Evolutionary conservation across 1,140 invertebrate genomes (phyloP).

Genomic region (Nephila pilipes): DNA sequence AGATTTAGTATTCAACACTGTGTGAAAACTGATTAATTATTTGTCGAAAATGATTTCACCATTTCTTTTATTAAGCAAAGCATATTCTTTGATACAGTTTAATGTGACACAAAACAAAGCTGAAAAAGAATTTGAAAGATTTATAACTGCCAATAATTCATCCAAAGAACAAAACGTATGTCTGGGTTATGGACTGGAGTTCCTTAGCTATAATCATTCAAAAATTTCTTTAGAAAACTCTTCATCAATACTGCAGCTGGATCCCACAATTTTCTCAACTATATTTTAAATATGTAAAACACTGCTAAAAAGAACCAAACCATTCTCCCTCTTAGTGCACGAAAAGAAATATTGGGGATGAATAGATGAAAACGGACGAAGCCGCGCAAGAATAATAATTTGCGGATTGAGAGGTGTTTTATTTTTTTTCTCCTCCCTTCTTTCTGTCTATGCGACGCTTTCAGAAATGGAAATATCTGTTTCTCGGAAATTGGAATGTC

Average conservation of each 20-base stretch:
- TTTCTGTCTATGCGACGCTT: not conserved
- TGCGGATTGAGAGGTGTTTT: conserved; percentile 61
- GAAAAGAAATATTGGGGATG: conserved; percentile 52
- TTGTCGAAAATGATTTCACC: too few relatives aligned
- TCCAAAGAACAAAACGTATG: too few relatives aligned
- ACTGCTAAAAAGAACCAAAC: not conserved
- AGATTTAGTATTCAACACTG: too few relatives aligned
- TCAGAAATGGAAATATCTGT: conserved; percentile 74
- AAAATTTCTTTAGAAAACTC: too few relatives aligned
- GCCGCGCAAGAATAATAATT: conserved; percentile 66
- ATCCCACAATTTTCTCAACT: not conserved
- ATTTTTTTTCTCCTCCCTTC: not conserved
- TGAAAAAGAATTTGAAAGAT: too few relatives aligned
- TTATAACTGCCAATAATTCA: too few relatives aligned
- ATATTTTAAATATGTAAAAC: not conserved
- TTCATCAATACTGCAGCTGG: not conserved
- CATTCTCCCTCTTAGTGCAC: not conserved
- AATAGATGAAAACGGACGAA: conserved; percentile 66
- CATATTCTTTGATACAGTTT: too few relatives aligned
- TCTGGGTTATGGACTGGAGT: too few relatives aligned
- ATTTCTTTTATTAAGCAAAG: too few relatives aligned
- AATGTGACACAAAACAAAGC: too few relatives aligned
- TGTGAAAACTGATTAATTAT: too few relatives aligned
- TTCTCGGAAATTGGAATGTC: conserved; percentile 72
- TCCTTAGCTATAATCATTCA: too few relatives aligned